Evolutionary conservation across 2,797 vertebrate genomes (phyloP).

Genomic region (Mionectes olivaceus): DNA sequence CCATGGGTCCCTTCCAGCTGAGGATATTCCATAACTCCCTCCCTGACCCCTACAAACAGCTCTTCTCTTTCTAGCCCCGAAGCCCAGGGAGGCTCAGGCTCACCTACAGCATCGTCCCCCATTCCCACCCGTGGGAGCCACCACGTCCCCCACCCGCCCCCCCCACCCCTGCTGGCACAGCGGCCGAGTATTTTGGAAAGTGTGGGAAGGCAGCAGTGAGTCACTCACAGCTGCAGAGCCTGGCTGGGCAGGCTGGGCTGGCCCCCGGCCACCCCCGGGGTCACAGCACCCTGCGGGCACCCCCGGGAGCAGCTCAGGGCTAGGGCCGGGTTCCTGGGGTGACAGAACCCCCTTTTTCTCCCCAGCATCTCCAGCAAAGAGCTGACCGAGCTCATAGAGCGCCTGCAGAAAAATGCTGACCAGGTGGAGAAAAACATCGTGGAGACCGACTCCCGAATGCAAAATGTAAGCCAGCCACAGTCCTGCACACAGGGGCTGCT

Average conservation of each 20-base stretch:
- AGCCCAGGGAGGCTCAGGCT: not conserved
- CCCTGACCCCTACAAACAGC: not conserved
- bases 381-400: slow-evolving; percentile 87
- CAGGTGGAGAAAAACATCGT: slow-evolving; percentile 95
- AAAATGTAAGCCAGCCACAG: slow-evolving; percentile 78
- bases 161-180: not conserved
- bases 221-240: slow-evolving; percentile 31
- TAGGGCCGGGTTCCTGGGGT: rapidly evolving
- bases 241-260: not conserved
- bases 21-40: not conserved
- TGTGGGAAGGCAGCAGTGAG: slow-evolving; percentile 31
- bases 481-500: rapidly evolving
- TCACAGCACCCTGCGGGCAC: not conserved
- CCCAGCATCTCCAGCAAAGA: slow-evolving; percentile 84
- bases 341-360: not conserved
- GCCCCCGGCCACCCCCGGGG: not conserved
- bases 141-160: not conserved
- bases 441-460: slow-evolving; percentile 91
- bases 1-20: not conserved
- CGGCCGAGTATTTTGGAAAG: not conserved
- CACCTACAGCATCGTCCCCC: not conserved
- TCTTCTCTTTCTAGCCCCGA: not conserved
- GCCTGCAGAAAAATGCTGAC: slow-evolving; percentile 94
- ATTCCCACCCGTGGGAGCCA: rapidly evolving
- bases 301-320: not conserved